Base-by-base conservation (phyloP, 2,888 invertebrate genomes). In the Labia minor region DNA sequence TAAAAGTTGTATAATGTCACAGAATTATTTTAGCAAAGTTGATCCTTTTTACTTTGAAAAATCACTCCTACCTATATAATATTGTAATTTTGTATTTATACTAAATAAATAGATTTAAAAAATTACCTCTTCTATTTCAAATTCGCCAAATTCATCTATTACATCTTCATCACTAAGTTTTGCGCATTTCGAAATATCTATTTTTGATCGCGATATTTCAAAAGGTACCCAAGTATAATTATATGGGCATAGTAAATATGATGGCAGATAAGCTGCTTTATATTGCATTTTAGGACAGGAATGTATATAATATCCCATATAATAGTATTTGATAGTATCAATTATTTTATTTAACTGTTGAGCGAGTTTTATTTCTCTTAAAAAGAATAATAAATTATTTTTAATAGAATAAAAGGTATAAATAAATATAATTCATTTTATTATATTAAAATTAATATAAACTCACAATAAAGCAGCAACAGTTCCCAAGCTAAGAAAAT, bases 301-400 rank as follows among this genome's bases (percentile, higher is more conserved):
- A 76, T 98, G 95, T 71, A 99, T 95, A 76, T 99, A 99, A 78
- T 86, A 99, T 16, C 99, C 99, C 95, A 99, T 94, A 78, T 98
- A 99, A 78, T 99, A 99, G 78, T 89, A 90, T 74, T 86, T 81
- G 1, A 98, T 77, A 11, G 84, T 78, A 0, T 90, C 85, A 33
- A 83, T 80, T 14, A 75, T 71, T 66, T 79, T 77, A 69, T 85
- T 80, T 21, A 97, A 77, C 66, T 85, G 80, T 72, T 90, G 83
- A 0, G 89, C 88, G 72, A 95, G 86, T 65, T 86, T 86, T 66
- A 98, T 84, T 82, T 99, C 98, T 75, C 26, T 26, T 6, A 26
- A 26, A 26, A 8, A 26, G 8, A 26, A 26, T 6, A 26, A n/a
- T n/a, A n/a, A n/a, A n/a, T n/a, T n/a, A n/a, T n/a, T n/a, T n/a